Base-by-base conservation (phyloP, 2,888 invertebrate genomes). In the Patella caerulea region DNA sequence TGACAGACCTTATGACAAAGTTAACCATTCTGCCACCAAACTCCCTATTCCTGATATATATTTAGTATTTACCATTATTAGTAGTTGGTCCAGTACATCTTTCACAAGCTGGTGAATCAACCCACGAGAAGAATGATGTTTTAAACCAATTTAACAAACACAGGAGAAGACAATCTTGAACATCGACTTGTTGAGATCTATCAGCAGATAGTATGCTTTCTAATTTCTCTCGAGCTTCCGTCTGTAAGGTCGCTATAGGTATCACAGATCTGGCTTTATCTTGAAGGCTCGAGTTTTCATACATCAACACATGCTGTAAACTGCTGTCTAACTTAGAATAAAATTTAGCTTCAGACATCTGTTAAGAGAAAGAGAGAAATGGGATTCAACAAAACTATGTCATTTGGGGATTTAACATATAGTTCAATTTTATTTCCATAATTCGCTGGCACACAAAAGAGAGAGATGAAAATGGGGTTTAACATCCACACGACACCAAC, bases 121-220 rank as follows among this genome's bases (percentile, higher is more conserved):
- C 94, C 99, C 99, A 99, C 72, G 93, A 92, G 91, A 99, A 99
- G 93, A 98, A 99, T 77, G 95, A 94, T 56, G 94, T 93, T 91
- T 98, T 98, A 92, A 98, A 99, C 99, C 99, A 99, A 69, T 93
- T 92, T 71, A 97, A 91, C 65, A 99, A 91, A 90, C 97, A 96
- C 76, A 95, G 91, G 0, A 98, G 91, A 2, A 97, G 89, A 1
- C 96, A 94, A 89, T 97, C 96, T 83, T 82, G 80, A 7, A 86
- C n/a, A 73, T 89, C 86, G 53, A 85, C 76, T n/a, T 72, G 71
- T 54, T 53, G 78, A 65, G 74, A 79, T 24, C 59, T 11, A 69
- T 75, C 52, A 19, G 79, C 70, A 59, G 81, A 74, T 29, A 82
- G 76, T 19, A 84, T 78, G 3, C 73, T 45, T 14, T 84, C 75